Conservation (phyloP, 2,113 vertebrate species). For the Cyprinodon brontotheroides region DNA sequence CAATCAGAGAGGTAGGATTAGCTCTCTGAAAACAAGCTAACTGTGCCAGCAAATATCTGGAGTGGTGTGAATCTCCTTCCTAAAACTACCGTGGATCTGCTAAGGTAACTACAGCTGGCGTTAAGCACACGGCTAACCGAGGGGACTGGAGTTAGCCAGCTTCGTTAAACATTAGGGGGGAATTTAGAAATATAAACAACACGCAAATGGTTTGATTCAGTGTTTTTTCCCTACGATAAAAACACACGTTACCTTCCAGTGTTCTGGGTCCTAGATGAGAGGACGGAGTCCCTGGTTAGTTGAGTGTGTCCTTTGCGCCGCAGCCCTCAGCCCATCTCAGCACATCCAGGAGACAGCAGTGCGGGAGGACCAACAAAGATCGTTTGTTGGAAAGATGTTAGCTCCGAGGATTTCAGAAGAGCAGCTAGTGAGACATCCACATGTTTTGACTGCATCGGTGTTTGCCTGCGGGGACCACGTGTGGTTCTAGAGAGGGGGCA, state of each 20-base stretch:
- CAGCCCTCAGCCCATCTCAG: conserved; percentile 72
- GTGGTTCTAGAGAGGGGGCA: too few relatives aligned
- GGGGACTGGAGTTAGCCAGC: conserved; percentile 12
- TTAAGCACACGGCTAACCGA: conserved; percentile 38
- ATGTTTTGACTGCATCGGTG: not conserved
- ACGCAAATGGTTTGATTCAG: too few relatives aligned
- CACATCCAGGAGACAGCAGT: conserved; percentile 19
- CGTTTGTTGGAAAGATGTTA: conserved; percentile 20
- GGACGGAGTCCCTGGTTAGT: conserved; percentile 10
- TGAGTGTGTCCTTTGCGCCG: conserved; percentile 32
- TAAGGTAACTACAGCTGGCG: not conserved
- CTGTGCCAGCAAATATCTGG: too few relatives aligned
- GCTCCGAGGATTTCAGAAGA: conserved; percentile 5
- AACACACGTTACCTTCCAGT: conserved; percentile 35
- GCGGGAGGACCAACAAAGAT: conserved; percentile 22
- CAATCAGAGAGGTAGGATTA: conserved; percentile 36
- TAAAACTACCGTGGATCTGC: fast-evolving
- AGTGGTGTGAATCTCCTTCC: fast-evolving
- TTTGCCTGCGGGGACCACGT: too few relatives aligned
- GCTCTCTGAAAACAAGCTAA: conserved; percentile 15
- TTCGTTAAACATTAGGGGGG: not conserved
- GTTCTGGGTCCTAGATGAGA: conserved; percentile 1
- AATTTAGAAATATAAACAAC: conserved; percentile 1
- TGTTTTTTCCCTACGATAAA: not conserved
- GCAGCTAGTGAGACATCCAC: too few relatives aligned